Evolutionary conservation across 2,113 vertebrate genomes (phyloP).

Genomic region (Trichomycterus rosablanca): DNA sequence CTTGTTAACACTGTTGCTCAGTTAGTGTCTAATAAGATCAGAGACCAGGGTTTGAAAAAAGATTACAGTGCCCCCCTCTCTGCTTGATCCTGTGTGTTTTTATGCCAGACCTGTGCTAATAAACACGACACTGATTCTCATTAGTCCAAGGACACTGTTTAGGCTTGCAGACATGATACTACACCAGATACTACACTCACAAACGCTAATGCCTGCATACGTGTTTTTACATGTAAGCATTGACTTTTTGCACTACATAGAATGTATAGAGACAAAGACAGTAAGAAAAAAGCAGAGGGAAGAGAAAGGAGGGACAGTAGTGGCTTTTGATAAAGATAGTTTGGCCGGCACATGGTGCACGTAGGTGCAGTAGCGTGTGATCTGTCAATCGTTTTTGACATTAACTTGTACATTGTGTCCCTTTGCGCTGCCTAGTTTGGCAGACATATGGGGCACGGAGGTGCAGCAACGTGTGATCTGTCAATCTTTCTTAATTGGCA

Average conservation of each 20-base stretch:
- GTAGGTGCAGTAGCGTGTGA: too few relatives aligned
- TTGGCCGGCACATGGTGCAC: too few relatives aligned
- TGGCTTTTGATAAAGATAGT: too few relatives aligned
- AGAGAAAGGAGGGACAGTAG: not conserved
- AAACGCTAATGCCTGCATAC: too few relatives aligned
- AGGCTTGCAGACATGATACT: conserved; percentile 27
- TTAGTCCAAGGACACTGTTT: conserved; percentile 34
- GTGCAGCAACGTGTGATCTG: too few relatives aligned
- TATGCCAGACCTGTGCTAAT: conserved; percentile 45
- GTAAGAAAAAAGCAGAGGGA: not conserved
- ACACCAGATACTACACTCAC: too few relatives aligned
- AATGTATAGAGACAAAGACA: not conserved
- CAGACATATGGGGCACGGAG: too few relatives aligned
- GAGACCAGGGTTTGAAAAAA: conserved; percentile 66
- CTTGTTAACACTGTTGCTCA: conserved; percentile 72
- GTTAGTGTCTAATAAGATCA: conserved; percentile 74
- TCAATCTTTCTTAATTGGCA: too few relatives aligned
- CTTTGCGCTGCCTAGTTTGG: too few relatives aligned
- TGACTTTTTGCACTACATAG: not conserved
- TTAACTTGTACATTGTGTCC: too few relatives aligned
- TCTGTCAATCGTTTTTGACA: too few relatives aligned
- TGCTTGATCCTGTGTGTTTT: conserved; percentile 45
- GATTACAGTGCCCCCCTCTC: conserved; percentile 57
- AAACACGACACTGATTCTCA: conserved; percentile 51
- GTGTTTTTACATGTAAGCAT: too few relatives aligned